Conservation (phyloP, 1,140 invertebrate genomes). For the Pachypsylla venusta region DNA sequence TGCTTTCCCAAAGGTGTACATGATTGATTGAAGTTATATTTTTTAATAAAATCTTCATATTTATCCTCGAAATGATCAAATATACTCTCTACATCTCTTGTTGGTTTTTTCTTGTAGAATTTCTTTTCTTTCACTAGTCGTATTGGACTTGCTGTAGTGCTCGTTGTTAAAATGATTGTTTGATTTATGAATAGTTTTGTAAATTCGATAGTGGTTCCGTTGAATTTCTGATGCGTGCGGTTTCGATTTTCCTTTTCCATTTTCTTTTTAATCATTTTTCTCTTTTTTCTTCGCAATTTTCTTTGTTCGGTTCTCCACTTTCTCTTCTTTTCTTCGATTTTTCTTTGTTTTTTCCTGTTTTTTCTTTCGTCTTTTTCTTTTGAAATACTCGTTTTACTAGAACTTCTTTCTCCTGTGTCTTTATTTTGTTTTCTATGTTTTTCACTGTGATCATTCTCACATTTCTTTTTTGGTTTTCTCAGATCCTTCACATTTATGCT, state of each 20-base stretch:
- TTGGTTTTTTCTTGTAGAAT: constrained; percentile 6
- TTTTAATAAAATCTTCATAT: not conserved
- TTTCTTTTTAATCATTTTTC: constrained; percentile 9
- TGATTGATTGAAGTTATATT: constrained; percentile 12
- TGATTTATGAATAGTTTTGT: constrained; percentile 7
- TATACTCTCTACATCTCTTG: constrained; percentile 9
- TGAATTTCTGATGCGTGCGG: not conserved
- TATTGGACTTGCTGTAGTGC: too few species aligned
- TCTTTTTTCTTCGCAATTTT: constrained; percentile 2
- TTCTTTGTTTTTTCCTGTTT: not conserved
- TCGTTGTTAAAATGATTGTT: not conserved
- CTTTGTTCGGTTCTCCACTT: not conserved
- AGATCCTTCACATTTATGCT: not conserved
- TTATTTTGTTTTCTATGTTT: not conserved
- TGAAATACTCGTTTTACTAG: not conserved
- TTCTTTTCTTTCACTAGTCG: constrained; percentile 21
- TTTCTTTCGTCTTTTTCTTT: not conserved
- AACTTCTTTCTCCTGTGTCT: not conserved
- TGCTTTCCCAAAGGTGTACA: not conserved
- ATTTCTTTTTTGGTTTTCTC: not conserved
- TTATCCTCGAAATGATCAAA: not conserved
- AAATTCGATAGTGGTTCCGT: not conserved
- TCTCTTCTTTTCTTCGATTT: not conserved
- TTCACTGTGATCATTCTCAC: not conserved
- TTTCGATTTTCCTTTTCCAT: not conserved